Conservation (phyloP, 2,888 invertebrate genomes). For the Achlya flavicornis region DNA sequence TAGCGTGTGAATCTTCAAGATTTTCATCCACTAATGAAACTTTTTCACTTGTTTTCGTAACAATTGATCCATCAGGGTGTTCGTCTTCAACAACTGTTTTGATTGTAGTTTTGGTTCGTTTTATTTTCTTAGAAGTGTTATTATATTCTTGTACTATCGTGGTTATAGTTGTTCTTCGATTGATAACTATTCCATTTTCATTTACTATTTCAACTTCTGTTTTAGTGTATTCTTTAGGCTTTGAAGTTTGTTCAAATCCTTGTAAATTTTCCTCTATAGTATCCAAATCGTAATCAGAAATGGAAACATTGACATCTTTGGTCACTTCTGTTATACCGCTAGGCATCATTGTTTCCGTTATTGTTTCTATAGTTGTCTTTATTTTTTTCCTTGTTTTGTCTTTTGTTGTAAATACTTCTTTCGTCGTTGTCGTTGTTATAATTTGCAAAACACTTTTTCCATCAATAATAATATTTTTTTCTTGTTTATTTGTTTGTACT, state of each 20-base stretch:
- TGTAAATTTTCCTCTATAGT: slow-evolving; percentile 38
- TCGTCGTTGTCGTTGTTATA: slow-evolving; percentile 67
- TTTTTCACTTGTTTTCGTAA: slow-evolving; percentile 71
- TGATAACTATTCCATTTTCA: slow-evolving; percentile 58
- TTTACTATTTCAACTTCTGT: slow-evolving; percentile 50
- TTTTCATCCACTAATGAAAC: slow-evolving; percentile 44
- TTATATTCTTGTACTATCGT: slow-evolving; percentile 55
- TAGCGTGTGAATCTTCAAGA: neutral
- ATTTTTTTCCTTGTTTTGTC: slow-evolving; percentile 66
- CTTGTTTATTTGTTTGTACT: slow-evolving; percentile 58
- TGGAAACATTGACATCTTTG: slow-evolving; percentile 70
- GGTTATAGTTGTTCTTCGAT: slow-evolving; percentile 62
- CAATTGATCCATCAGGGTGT: slow-evolving; percentile 69
- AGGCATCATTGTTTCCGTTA: slow-evolving; percentile 67
- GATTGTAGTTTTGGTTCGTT: slow-evolving; percentile 61
- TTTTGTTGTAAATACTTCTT: slow-evolving; percentile 60
- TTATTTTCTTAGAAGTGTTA: slow-evolving; percentile 45
- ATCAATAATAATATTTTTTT: slow-evolving; percentile 58
- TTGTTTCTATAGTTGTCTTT: slow-evolving; percentile 68
- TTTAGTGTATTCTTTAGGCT: slow-evolving; percentile 53
- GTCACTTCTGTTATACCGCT: slow-evolving; percentile 71
- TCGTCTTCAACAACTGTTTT: slow-evolving; percentile 69
- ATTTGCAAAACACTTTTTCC: slow-evolving; percentile 65
- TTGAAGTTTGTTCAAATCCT: slow-evolving; percentile 50
- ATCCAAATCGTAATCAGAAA: slow-evolving; percentile 59